Percentiles rank a stretch among this genome's conserved stretches.
Evolutionary conservation across 2,888 invertebrate genomes (phyloP).

Genomic region (Zonitis immaculata): DNA sequence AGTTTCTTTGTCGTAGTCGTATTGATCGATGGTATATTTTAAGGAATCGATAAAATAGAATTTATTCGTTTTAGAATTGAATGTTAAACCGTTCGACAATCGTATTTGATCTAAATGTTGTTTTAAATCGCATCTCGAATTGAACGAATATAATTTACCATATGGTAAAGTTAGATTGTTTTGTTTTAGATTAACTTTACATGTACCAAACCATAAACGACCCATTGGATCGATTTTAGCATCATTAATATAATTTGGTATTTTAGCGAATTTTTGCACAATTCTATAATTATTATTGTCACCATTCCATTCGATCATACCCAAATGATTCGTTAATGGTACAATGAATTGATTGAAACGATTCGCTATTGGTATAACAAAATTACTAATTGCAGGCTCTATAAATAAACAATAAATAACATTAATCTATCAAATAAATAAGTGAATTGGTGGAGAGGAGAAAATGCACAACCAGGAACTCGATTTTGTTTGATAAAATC

Average conservation of each 20-base stretch:
- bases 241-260: conserved; percentile 62
- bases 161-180: background rate
- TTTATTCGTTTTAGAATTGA: conserved; percentile 61
- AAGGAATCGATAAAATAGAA: conserved; percentile 73
- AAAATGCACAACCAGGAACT: too few relatives aligned
- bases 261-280: conserved; percentile 47
- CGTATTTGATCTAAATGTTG: conserved; percentile 17
- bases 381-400: conserved; percentile 44
- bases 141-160: conserved; percentile 16
- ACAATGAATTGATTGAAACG: conserved; percentile 58
- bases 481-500: background rate
- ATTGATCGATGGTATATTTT: conserved; percentile 58
- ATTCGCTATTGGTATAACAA: conserved; percentile 59
- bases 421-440: background rate
- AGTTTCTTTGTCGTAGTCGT: conserved; percentile 58
- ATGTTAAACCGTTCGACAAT: conserved; percentile 63
- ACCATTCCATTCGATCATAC: conserved; percentile 61
- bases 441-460: too few relatives aligned
- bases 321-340: conserved; percentile 54
- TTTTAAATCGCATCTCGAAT: conserved; percentile 16
- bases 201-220: conserved; percentile 61
- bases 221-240: conserved; percentile 70
- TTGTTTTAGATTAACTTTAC: background rate
- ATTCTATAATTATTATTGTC: conserved; percentile 48
- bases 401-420: conserved; percentile 8